phyloP scores from a whole-genome alignment of 2,888 invertebrate species.

The Tenthredo distinguenda region DNA sequence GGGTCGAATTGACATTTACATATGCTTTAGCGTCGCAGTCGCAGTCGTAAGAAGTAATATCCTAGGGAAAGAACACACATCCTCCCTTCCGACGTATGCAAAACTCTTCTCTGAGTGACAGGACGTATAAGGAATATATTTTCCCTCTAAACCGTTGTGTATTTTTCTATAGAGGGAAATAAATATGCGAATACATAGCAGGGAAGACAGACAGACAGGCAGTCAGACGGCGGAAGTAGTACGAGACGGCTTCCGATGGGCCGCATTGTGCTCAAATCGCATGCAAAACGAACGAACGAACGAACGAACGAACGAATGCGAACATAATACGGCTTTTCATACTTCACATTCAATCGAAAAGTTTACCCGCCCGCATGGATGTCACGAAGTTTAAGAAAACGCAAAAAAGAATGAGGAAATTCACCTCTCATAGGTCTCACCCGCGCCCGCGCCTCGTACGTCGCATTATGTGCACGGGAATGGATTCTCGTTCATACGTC shows the following conservation, averaged over 20 bases:
- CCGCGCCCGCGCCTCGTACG: background rate
- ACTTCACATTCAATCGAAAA: constrained; percentile 55
- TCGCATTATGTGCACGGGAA: background rate
- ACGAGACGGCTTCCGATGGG: constrained; percentile 72
- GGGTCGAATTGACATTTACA: constrained; percentile 54
- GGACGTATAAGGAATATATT: constrained; percentile 49
- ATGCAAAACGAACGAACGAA: constrained; percentile 70
- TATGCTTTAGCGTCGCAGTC: constrained; percentile 45
- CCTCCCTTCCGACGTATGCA: constrained; percentile 51
- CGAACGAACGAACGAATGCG: constrained; percentile 64
- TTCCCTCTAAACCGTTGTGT: constrained; percentile 58
- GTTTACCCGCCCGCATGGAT: constrained; percentile 40
- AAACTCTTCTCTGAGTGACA: constrained; percentile 50
- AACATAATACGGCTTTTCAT: constrained; percentile 58
- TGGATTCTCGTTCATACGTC: background rate
- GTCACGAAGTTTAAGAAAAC: constrained; percentile 42
- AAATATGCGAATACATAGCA: constrained; percentile 62
- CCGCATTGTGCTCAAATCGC: constrained; percentile 70
- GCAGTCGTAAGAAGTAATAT: constrained; percentile 45
- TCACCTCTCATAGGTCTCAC: background rate
- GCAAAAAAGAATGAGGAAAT: constrained; percentile 12
- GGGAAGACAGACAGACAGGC: constrained; percentile 64
- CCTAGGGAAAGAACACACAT: constrained; percentile 46
- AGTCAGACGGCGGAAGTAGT: constrained; percentile 71
- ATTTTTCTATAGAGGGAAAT: constrained; percentile 64